Percentiles rank a stretch among this genome's conserved stretches.
phyloP scores from a whole-genome alignment of 2,113 vertebrate species.

The Pollimyrus isidori region DNA sequence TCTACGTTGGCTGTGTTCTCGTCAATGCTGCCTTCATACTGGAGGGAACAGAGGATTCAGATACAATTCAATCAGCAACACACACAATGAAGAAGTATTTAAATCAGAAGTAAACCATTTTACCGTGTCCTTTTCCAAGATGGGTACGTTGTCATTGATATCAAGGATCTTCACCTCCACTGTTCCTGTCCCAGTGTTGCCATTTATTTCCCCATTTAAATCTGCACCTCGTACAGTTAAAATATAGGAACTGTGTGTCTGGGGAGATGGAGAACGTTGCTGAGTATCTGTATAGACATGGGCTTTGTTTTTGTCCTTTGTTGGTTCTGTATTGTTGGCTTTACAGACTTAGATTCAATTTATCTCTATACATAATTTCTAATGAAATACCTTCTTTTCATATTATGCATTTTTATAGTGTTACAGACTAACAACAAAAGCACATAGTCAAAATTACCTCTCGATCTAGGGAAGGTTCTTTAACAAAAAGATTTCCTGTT shows the following conservation, averaged over 20 bases:
- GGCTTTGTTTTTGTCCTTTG: not conserved
- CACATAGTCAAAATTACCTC: constrained; percentile 45
- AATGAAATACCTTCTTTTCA: not conserved
- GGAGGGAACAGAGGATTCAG: constrained; percentile 37
- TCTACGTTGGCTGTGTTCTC: constrained; percentile 75
- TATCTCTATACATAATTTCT: not conserved
- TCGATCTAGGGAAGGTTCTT: constrained; percentile 50
- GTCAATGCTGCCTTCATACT: constrained; percentile 74
- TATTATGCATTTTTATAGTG: not conserved
- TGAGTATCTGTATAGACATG: not conserved
- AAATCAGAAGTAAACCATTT: constrained; percentile 30
- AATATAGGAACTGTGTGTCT: constrained; percentile 63
- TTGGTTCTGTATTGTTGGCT: not conserved
- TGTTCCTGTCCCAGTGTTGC: constrained; percentile 57
- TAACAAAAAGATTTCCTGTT: constrained; percentile 52
- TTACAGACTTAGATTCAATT: not conserved
- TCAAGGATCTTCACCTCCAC: constrained; percentile 70
- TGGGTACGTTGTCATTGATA: constrained; percentile 83
- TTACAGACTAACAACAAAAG: not conserved
- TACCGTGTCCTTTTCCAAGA: constrained; percentile 68
- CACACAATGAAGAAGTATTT: constrained; percentile 58
- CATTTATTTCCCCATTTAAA: constrained; percentile 59
- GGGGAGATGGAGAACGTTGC: constrained; percentile 21
- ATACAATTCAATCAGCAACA: constrained; percentile 26
- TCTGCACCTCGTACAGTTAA: constrained; percentile 72